These are phyloP conservation scores for Zapornia atra DNA, from an alignment of 2,113 vertebrate genomes.

Conservation along the genomic window DNA sequence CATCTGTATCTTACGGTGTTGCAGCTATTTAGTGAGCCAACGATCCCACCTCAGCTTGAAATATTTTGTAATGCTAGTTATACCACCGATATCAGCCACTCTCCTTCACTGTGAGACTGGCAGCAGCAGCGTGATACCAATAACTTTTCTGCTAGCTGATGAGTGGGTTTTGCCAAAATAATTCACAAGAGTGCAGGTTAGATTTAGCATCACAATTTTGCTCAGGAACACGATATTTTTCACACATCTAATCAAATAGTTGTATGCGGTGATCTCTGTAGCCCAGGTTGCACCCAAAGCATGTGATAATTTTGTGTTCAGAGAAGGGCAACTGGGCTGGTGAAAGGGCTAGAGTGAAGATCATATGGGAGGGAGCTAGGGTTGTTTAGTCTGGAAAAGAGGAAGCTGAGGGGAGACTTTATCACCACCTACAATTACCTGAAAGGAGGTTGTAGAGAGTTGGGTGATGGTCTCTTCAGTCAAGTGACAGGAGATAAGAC, in stretches of 20 bases:
- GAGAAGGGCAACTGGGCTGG: too few species aligned
- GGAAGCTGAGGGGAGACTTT: too few species aligned
- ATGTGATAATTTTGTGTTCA: neutral
- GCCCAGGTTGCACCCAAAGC: neutral
- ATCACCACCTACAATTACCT: too few species aligned
- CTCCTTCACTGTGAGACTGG: neutral
- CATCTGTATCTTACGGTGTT: neutral
- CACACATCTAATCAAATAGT: neutral
- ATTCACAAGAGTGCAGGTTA: neutral
- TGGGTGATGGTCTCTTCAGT: too few species aligned
- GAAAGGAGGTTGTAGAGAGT: too few species aligned
- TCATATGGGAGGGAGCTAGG: too few species aligned
- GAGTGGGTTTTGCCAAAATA: neutral
- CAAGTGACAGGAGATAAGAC: too few species aligned
- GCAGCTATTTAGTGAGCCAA: neutral
- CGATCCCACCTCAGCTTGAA: neutral
- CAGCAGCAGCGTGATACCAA: neutral
- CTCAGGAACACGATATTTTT: neutral
- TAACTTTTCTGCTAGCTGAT: neutral
- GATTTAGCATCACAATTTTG: neutral
- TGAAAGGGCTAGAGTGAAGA: too few species aligned
- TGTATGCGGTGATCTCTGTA: neutral
- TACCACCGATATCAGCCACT: neutral
- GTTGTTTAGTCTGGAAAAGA: too few species aligned
- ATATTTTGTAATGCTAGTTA: neutral